Base-by-base conservation (phyloP, 2,113 vertebrate species). In the Pseudopodoces humilis region DNA sequence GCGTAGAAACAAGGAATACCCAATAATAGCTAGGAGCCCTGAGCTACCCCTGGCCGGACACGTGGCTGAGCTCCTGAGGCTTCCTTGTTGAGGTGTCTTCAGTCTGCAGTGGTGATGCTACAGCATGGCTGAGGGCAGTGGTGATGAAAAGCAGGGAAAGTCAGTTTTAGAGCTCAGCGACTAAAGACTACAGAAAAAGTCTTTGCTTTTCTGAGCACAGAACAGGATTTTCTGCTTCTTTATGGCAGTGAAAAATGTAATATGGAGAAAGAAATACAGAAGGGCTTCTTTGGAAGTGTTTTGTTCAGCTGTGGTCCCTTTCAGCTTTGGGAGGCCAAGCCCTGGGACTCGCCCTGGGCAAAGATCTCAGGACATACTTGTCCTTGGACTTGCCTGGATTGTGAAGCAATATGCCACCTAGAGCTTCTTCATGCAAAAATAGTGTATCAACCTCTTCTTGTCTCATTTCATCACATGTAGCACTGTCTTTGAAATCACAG, bases 271-370 rank as follows among this genome's bases (percentile, higher is more conserved):
- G 20, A 69, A 79, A 58, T 55, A 23, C 4, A 11, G 7, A 44
- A 30, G 3, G 3, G 10, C 44, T 55, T 30, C 22, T 78, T 27
- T 67, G 52, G 28, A 86, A 84, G 15, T 47, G 14, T 9, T 59
- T 79, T 44, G 33, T 10, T 55, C 8, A 52, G 9, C 11, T 68
- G 43, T 11, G 9, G 28, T 25, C 2, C 3, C 4, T 86, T 23
- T 67, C n/a, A 82, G 30, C 16, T 90, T 41, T 52, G 22, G 21
- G 17, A 90, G 15, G 10, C 15, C 33, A 68, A 82, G 28, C 7
- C 13, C 13, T 50, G 8, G 5, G 9, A 2, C 24, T 60, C 11
- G 12, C 18, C 17, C 7, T 14, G 28, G n/a, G 39, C 1, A 1
- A 67, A 37, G 28, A 44, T 23, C 12, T 70, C 1, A 1, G n/a